Base-by-base conservation (phyloP, 1,140 invertebrate genomes). In the Asbolus verrucosus region DNA sequence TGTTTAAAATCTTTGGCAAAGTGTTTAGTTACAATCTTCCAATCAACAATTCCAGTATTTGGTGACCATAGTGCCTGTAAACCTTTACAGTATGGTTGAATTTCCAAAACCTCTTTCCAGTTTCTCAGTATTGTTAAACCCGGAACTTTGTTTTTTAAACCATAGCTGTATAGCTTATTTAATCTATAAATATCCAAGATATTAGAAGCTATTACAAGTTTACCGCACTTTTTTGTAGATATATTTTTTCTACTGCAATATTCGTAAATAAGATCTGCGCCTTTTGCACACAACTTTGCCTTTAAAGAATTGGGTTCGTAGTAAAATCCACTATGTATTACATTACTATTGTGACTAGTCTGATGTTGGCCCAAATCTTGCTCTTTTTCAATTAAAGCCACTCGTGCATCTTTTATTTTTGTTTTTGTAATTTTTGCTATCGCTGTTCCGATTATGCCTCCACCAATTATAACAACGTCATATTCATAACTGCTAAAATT, bases 41-140 rank as follows among this genome's bases (percentile, higher is more conserved):
- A 99, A 81, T 98, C 94, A 0, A 99, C 94, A 76, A 99, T 99
- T 13, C 97, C 98, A 2, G 98, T 99, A 78, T 97, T 90, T 0
- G 98, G 97, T 21, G 96, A 99, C 90, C 96, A 97, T 43, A 99
- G 84, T 1, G 97, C 98, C 84, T 92, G 91, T 27, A 97, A 76
- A n/a, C 97, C 98, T 85, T 92, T 77, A 82, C 96, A 98, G 80
- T 94, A 87, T 0, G 96, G 94, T 83, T 98, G 96, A 76, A 94
- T 90, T 75, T 95, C 88, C 72, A 86, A 84, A 75, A 95, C 90
- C 73, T 95, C 89, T 72, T 87, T 84, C 54, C 90, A 83, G 21
- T 85, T 87, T 54, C 91, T 87, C 18, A 99, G 83, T 66, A 99
- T 77, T 77, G 91, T 80, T 24, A 99, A 81, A 80, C 94, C 94